Percentiles rank a stretch among this genome's conserved stretches.
These are phyloP conservation scores for Dolichallabes microphthalmus DNA, from an alignment of 2,113 vertebrate genomes.

Conservation along the genomic window DNA sequence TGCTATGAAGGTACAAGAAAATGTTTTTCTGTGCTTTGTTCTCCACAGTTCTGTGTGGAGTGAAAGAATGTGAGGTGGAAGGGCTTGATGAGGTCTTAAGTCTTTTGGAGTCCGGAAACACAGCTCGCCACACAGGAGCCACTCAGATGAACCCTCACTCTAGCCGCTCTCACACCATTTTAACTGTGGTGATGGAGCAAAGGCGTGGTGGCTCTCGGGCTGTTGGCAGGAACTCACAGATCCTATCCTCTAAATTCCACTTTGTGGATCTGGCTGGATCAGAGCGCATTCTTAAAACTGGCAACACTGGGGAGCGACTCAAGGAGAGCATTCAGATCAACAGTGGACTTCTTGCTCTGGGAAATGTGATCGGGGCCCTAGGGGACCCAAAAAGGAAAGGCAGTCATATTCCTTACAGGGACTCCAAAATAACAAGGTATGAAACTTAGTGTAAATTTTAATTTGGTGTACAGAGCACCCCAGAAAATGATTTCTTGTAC, in stretches of 20 bases:
- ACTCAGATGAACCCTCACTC: constrained; percentile 90
- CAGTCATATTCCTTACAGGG: constrained; percentile 91
- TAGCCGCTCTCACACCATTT: constrained; percentile 93
- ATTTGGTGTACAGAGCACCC: not conserved
- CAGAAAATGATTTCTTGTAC: not conserved
- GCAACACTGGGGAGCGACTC: constrained; percentile 89
- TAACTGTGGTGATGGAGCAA: constrained; percentile 92
- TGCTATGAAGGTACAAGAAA: not conserved
- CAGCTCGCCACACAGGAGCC: constrained; percentile 89
- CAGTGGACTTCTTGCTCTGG: constrained; percentile 88
- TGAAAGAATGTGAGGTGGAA: constrained; percentile 93
- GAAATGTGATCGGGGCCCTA: constrained; percentile 93
- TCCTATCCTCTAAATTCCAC: constrained; percentile 92
- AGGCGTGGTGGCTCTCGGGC: constrained; percentile 77
- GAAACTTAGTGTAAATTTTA: not conserved
- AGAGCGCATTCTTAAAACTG: constrained; percentile 87
- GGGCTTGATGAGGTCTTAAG: constrained; percentile 94
- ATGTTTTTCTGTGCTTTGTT: not conserved
- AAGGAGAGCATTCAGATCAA: constrained; percentile 98
- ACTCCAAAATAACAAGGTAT: constrained; percentile 97
- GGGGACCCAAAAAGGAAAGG: constrained; percentile 89
- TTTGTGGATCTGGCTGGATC: constrained; percentile 96
- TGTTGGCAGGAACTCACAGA: constrained; percentile 55
- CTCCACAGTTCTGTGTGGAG: constrained; percentile 83
- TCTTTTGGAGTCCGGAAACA: constrained; percentile 91